Conservation (phyloP, 2,113 vertebrate species). For the Halichoerus grypus region DNA sequence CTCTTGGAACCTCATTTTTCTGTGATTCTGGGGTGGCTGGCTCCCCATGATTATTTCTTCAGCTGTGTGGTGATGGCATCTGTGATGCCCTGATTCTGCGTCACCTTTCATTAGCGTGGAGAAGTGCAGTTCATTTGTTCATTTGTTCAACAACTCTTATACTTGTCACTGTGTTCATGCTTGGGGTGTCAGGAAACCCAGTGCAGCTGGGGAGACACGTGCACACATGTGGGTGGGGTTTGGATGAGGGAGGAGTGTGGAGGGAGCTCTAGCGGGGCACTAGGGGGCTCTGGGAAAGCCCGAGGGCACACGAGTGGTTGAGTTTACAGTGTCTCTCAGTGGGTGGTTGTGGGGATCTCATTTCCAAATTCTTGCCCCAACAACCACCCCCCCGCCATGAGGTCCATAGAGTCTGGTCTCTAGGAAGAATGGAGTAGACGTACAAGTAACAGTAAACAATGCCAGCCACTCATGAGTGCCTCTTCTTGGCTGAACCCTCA, state of each 20-base stretch:
- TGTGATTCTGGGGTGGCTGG: background rate
- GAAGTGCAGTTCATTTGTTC: background rate
- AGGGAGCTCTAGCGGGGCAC: background rate
- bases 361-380: background rate
- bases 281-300: too few species aligned
- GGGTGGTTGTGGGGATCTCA: background rate
- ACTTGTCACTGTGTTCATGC: background rate
- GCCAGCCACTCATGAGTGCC: background rate
- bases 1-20: background rate
- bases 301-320: rapidly evolving
- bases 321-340: background rate
- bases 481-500: background rate
- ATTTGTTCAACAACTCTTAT: background rate
- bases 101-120: background rate
- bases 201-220: background rate
- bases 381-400: rapidly evolving
- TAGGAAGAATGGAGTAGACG: background rate
- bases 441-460: background rate
- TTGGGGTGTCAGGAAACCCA: background rate
- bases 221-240: background rate
- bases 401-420: background rate
- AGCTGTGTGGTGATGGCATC: background rate
- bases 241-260: background rate
- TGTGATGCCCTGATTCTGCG: background rate
- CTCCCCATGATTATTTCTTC: background rate